Conservation (phyloP, 2,888 invertebrate genomes). For the Cetonia aurata region DNA sequence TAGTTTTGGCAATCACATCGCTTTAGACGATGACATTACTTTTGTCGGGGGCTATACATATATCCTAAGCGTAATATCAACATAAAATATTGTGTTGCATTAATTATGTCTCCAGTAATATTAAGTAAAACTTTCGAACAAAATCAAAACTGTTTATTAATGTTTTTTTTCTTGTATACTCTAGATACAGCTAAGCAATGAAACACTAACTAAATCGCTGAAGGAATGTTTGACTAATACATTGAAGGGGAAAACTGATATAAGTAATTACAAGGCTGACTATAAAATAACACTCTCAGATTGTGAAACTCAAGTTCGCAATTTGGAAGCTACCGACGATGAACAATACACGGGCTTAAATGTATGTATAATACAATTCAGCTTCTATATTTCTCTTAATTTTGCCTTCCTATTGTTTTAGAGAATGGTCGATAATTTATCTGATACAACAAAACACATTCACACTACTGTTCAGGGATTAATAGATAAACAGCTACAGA, state of each 20-base stretch:
- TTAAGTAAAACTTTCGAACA: background rate
- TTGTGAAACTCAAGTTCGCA: background rate
- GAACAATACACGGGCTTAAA: background rate
- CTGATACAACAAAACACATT: background rate
- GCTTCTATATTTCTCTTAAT: background rate
- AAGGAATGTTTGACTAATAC: background rate
- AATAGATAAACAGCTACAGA: background rate
- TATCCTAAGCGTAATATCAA: no score
- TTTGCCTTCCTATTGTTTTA: slow-evolving; percentile 5
- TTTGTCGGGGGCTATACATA: no score
- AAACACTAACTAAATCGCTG: background rate
- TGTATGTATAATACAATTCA: background rate
- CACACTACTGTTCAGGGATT: background rate
- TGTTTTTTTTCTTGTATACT: background rate
- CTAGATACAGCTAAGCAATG: slow-evolving; percentile 4
- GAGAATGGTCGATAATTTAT: background rate
- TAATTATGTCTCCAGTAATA: background rate
- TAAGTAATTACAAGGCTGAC: background rate
- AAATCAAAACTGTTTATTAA: background rate
- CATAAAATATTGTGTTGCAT: no score
- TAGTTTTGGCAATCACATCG: no score
- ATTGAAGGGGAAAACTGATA: background rate
- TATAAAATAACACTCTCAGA: slow-evolving; percentile 1
- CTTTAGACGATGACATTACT: no score
- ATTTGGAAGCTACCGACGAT: slow-evolving; percentile 16